Conservation (phyloP, 1,140 invertebrate species). For the Lasioglossum albipes region DNA sequence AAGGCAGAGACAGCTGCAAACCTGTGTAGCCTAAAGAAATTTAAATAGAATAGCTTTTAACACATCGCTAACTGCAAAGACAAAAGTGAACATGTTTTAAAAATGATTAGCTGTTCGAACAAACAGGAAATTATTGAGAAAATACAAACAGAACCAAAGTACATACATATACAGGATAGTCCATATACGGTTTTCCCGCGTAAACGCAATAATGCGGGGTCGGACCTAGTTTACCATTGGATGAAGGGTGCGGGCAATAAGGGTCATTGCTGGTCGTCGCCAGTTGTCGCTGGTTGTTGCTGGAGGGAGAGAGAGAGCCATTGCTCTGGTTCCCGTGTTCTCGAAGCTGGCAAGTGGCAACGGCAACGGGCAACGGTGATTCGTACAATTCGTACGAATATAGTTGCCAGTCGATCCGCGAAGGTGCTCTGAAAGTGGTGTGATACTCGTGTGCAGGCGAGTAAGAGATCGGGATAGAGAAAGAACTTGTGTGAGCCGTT, state of each 20-base stretch:
- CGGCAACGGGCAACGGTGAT: background rate
- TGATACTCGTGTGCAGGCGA: background rate
- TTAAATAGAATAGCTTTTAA: too few species aligned
- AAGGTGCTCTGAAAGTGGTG: conserved; percentile 34
- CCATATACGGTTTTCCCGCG: too few species aligned
- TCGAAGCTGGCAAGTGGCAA: background rate
- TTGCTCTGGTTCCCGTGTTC: conserved; percentile 17
- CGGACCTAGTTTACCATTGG: conserved; percentile 7
- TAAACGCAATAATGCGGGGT: background rate
- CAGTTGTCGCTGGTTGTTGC: conserved; percentile 57
- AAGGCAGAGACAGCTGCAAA: too few species aligned
- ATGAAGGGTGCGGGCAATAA: conserved; percentile 29
- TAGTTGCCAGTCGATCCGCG: conserved; percentile 43
- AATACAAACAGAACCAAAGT: too few species aligned
- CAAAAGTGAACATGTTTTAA: too few species aligned
- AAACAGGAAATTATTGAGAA: too few species aligned
- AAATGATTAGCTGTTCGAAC: too few species aligned
- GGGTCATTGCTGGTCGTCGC: conserved; percentile 41
- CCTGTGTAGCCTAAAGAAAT: too few species aligned
- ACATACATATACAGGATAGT: too few species aligned
- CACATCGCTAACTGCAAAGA: too few species aligned
- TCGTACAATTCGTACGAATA: conserved; percentile 6
- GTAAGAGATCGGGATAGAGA: conserved; percentile 3
- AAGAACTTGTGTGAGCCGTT: background rate
- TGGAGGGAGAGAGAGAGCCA: conserved; percentile 2